A percentile compares a stretch with the other conserved stretches of the same genome.
phyloP scores from a whole-genome alignment of 2,113 vertebrate species.

The Potamarius usumacintae region DNA sequence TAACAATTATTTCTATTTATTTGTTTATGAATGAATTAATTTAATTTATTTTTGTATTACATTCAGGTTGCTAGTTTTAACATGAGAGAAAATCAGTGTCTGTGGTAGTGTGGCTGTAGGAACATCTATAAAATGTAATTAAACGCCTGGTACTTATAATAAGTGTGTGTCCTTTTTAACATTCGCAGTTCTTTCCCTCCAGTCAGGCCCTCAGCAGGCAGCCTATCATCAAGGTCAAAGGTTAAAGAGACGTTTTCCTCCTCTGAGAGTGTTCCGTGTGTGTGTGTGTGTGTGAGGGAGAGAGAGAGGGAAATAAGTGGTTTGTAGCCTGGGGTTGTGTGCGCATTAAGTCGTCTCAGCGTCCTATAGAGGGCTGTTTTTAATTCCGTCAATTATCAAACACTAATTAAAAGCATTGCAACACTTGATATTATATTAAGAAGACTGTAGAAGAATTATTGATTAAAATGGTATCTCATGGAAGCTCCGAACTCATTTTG shows the following conservation, averaged over 20 bases:
- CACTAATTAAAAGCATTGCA: neutral
- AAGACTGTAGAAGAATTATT: neutral
- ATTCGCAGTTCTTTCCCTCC: neutral
- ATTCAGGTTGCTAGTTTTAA: neutral
- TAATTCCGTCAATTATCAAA: neutral
- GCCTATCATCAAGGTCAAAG: slow-evolving; percentile 42
- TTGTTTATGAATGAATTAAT: too few species aligned
- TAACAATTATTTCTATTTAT: too few species aligned
- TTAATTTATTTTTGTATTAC: neutral
- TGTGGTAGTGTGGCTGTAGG: neutral
- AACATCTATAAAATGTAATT: neutral
- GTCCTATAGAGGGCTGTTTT: neutral
- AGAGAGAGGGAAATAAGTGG: slow-evolving; percentile 10
- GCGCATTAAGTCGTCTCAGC: neutral
- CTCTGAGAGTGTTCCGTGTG: neutral
- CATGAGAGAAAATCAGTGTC: neutral
- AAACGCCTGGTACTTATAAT: neutral
- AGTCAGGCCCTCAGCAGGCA: slow-evolving; percentile 5
- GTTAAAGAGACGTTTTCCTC: slow-evolving; percentile 31
- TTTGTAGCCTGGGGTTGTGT: slow-evolving; percentile 10
- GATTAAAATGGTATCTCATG: neutral
- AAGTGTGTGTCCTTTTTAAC: neutral
- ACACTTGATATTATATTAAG: neutral
- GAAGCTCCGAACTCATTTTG: neutral
- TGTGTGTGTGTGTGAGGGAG: neutral